phyloP scores from a whole-genome alignment of 2,888 invertebrate genomes.

The Philereme vetulata region DNA sequence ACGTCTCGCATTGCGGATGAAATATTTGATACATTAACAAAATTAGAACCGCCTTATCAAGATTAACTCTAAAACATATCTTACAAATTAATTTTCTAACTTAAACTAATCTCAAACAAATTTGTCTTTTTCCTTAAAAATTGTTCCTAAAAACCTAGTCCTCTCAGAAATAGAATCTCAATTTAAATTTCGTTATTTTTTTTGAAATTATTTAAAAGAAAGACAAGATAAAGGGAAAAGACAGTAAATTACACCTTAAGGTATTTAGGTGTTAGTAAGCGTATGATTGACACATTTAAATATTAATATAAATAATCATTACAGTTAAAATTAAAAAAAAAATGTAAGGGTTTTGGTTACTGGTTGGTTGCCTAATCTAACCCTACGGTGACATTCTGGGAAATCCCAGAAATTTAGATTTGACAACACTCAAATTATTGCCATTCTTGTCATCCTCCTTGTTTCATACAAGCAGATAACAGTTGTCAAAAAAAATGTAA shows the following conservation, averaged over 20 bases:
- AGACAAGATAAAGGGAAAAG: constrained; percentile 68
- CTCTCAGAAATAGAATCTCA: constrained; percentile 6
- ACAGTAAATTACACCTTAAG: constrained; percentile 60
- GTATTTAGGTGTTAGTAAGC: constrained; percentile 26
- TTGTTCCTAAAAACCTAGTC: constrained; percentile 7
- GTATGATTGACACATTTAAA: not conserved
- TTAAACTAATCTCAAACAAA: not conserved
- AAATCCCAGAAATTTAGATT: too few relatives aligned
- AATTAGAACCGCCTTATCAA: not conserved
- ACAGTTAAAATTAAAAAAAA: too few relatives aligned
- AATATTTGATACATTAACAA: not conserved
- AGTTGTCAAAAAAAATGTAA: too few relatives aligned
- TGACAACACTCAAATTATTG: too few relatives aligned
- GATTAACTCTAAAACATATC: not conserved
- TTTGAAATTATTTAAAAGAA: constrained; percentile 35
- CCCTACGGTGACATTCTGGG: too few relatives aligned
- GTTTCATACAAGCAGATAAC: too few relatives aligned
- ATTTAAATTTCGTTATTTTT: constrained; percentile 2
- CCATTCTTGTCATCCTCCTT: too few relatives aligned
- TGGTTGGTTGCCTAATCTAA: too few relatives aligned
- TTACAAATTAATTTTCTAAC: not conserved
- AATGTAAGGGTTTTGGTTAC: too few relatives aligned
- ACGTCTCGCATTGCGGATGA: too few relatives aligned
- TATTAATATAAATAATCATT: not conserved
- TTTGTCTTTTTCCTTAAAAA: not conserved